Base-by-base conservation (phyloP, 2,113 vertebrate genomes). In the Gallinago paraguaiae region DNA sequence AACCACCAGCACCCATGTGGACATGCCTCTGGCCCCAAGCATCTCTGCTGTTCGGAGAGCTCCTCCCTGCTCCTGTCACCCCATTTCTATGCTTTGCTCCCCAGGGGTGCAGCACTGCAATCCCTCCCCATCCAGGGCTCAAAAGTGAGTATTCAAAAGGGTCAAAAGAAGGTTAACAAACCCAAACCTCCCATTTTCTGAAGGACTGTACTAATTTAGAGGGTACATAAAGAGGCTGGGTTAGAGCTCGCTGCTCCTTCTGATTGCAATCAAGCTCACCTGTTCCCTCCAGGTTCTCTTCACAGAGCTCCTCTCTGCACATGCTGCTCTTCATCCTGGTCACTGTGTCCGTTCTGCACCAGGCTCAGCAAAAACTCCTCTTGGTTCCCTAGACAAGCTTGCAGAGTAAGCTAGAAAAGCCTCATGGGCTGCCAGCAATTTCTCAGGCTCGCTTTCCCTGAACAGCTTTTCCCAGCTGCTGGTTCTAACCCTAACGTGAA, bases 401-500 rank as follows among this genome's bases (percentile, higher is more conserved):
- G 43, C 12, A 86, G 78, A 95, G 50, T 31, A 85, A 88, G 56
- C 79, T 35, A 80, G 57, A 67, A 90, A 79, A 95, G 69, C 43
- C 27, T 90, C 19, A 9, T 5, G n/a, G 64, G 71, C 86, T 91
- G 69, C 46, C 57, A 77, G 86, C 31, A 75, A 91, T 69, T 79
- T 96, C 80, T 94, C 80, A 81, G 54, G 76, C 46, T 96, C 3
- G 2, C 23, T 79, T 79, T 80, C 79, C 75, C 59, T 78, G 51
- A 91, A 70, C 50, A 94, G 70, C 50, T 76, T 89, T 64, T 86
- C 75, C 88, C 72, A 82, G 60, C 70, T 82, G 82, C 65, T 77
- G 70, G 45, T 74, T 88, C 50, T 46, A 97, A 96, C 72, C n/a
- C 90, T 91, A 88, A 27, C 30, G 46, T 2, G 31, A 95, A 79